These are phyloP conservation scores for Xylocopa sonorina DNA, from an alignment of 1,140 invertebrate genomes.

Conservation along the genomic window DNA sequence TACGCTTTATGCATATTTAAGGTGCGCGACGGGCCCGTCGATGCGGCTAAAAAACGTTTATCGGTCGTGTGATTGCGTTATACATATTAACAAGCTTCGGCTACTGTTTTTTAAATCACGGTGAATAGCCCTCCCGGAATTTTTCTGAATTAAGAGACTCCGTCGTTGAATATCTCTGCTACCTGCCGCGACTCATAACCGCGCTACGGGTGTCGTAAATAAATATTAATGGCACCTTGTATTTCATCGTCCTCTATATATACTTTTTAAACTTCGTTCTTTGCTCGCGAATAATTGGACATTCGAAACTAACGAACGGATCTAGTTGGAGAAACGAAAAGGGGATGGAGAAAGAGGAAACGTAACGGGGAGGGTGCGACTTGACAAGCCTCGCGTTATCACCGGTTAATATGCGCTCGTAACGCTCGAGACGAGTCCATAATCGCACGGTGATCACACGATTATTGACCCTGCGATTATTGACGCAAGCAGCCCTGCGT, in stretches of 20 bases:
- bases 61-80: not conserved
- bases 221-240: too few species aligned
- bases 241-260: too few species aligned
- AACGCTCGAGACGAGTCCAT: conserved; percentile 7
- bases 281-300: too few species aligned
- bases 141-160: not conserved
- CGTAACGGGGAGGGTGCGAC: not conserved
- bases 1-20: not conserved
- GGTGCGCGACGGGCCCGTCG: not conserved
- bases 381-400: not conserved
- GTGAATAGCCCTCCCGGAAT: not conserved
- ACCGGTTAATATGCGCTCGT: conserved; percentile 6
- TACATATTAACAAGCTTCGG: not conserved
- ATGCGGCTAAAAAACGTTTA: not conserved
- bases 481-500: conserved; percentile 22
- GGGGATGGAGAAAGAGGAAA: not conserved
- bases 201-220: too few species aligned
- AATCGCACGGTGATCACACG: not conserved
- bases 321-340: too few species aligned
- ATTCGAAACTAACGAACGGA: too few species aligned
- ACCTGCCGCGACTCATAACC: too few species aligned
- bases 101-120: not conserved
- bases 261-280: too few species aligned
- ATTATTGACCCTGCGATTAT: conserved; percentile 27
- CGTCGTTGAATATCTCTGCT: not conserved